Percentiles rank a stretch among this genome's conserved stretches.
These are phyloP conservation scores for Cyclophora albipunctata DNA, from an alignment of 2,888 invertebrate genomes.

Conservation along the genomic window DNA sequence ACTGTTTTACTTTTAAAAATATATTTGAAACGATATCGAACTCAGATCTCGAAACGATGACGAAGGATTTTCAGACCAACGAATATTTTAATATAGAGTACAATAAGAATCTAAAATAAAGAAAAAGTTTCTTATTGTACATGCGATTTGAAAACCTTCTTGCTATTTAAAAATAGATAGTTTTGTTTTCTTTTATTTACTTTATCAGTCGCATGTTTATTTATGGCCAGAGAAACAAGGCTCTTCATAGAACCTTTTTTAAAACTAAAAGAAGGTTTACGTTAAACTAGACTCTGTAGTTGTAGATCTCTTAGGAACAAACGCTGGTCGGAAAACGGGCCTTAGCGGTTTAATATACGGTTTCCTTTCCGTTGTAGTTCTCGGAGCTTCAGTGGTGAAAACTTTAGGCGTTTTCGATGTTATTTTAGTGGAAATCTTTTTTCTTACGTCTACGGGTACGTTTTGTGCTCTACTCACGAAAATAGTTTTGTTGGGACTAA, in stretches of 20 bases:
- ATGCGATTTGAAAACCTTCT: too few species aligned
- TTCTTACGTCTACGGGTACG: conserved; percentile 58
- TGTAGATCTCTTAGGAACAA: conserved; percentile 54
- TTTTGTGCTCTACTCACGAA: conserved; percentile 58
- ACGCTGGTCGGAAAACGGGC: conserved; percentile 56
- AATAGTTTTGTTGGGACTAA: conserved; percentile 49
- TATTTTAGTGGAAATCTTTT: conserved; percentile 38
- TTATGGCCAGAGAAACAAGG: conserved; percentile 50
- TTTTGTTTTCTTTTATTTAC: conserved; percentile 11
- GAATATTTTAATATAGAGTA: too few species aligned
- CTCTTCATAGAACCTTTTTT: conserved; percentile 23
- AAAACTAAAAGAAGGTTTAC: conserved; percentile 10
- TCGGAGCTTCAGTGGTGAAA: conserved; percentile 55
- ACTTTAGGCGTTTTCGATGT: conserved; percentile 25
- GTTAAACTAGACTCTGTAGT: conserved; percentile 31
- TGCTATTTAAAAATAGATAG: too few species aligned
- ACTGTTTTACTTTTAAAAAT: too few species aligned
- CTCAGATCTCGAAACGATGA: too few species aligned
- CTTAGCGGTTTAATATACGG: conserved; percentile 54
- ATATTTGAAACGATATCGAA: too few species aligned
- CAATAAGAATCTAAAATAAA: too few species aligned
- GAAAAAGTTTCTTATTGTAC: too few species aligned
- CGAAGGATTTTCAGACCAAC: too few species aligned
- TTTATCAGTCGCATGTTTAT: conserved; percentile 38
- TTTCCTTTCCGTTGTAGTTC: conserved; percentile 56